Conservation (phyloP, 2,113 vertebrate genomes). For the Gila orcuttii region DNA sequence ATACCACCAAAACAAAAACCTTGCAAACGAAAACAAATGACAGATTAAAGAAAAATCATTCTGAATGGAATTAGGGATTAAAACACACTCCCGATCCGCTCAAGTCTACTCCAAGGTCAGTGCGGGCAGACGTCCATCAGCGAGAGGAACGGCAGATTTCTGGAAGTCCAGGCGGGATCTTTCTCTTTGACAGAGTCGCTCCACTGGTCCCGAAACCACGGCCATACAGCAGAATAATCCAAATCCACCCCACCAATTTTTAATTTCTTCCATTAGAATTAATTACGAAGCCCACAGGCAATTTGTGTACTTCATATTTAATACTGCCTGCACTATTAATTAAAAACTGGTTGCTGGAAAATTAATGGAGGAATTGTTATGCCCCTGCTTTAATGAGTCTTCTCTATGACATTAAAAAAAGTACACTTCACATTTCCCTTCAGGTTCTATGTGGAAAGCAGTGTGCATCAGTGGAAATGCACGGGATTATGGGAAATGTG, state of each 20-base stretch:
- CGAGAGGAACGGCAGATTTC: neutral
- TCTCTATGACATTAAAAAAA: constrained; percentile 78
- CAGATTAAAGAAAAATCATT: neutral
- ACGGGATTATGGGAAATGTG: constrained; percentile 15
- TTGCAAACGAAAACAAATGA: neutral
- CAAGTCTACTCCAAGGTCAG: neutral
- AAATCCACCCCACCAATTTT: constrained; percentile 82
- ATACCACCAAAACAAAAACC: neutral
- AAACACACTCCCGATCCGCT: neutral
- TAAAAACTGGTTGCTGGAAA: constrained; percentile 87
- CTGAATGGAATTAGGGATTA: neutral
- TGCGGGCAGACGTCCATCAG: neutral
- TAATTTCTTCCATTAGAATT: constrained; percentile 85
- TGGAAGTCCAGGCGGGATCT: constrained; percentile 60
- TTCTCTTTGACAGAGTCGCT: constrained; percentile 79
- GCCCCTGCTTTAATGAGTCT: constrained; percentile 81
- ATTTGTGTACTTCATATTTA: constrained; percentile 83
- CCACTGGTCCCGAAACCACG: constrained; percentile 76
- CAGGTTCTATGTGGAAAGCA: constrained; percentile 62
- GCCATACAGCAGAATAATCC: constrained; percentile 75
- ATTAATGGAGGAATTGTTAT: constrained; percentile 84
- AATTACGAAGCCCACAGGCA: constrained; percentile 84
- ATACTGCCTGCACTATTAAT: constrained; percentile 87
- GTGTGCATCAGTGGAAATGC: constrained; percentile 24
- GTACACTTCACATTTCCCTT: constrained; percentile 79